Conservation (phyloP, 2,113 vertebrate species). For the Pontoporia blainvillei region DNA sequence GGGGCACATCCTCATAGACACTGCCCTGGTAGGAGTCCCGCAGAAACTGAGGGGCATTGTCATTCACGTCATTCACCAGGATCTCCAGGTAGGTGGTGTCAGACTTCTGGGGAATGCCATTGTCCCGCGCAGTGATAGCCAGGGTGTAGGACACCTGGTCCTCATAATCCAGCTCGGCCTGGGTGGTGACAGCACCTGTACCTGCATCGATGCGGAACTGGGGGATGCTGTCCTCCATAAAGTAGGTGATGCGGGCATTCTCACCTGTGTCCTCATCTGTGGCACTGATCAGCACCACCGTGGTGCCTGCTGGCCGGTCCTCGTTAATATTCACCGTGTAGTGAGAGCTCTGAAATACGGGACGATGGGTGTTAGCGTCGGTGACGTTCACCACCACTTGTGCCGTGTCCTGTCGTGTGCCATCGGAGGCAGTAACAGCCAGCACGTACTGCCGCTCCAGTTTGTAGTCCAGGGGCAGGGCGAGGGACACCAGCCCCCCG, state of each 20-base stretch:
- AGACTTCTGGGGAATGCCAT: constrained; percentile 96
- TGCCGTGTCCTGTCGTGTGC: constrained; percentile 89
- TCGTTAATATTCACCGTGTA: constrained; percentile 95
- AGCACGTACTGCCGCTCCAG: constrained; percentile 94
- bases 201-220: constrained; percentile 92
- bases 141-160: constrained; percentile 97
- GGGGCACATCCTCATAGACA: constrained; percentile 91
- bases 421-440: constrained; percentile 90
- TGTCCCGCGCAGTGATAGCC: constrained; percentile 94
- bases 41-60: constrained; percentile 94
- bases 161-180: constrained; percentile 95
- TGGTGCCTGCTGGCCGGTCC: constrained; percentile 89
- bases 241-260: constrained; percentile 94
- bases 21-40: constrained; percentile 90
- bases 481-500: constrained; percentile 92
- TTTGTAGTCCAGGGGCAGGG: constrained; percentile 95
- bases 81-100: constrained; percentile 98
- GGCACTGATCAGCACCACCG: constrained; percentile 94
- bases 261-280: constrained; percentile 96
- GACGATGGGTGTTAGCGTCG: constrained; percentile 95
- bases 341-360: constrained; percentile 97
- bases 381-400: constrained; percentile 94
- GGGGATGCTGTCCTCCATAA: constrained; percentile 98
- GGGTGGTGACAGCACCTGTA: constrained; percentile 92
- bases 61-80: constrained; percentile 94